These are phyloP conservation scores for Sebastes flavidus DNA, from an alignment of 2,797 vertebrate genomes.

Conservation along the genomic window DNA sequence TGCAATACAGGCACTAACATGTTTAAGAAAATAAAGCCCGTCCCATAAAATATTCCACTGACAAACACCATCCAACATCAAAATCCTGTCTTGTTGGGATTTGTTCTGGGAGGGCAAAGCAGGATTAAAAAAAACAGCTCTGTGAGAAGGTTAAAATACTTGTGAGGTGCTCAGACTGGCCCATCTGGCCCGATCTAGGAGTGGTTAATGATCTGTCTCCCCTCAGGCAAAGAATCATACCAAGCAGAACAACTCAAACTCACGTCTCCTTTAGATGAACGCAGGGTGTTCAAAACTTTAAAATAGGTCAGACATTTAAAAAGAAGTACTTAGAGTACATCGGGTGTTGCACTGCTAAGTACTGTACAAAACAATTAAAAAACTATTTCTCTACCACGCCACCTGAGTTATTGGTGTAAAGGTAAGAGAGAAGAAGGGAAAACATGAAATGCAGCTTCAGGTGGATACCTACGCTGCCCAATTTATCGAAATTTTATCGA, in stretches of 20 bases:
- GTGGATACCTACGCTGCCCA: not conserved
- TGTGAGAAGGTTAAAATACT: not conserved
- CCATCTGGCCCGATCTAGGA: not conserved
- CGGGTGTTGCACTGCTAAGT: not conserved
- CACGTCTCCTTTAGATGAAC: not conserved
- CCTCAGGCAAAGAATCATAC: not conserved
- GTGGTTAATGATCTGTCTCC: not conserved
- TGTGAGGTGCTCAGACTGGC: conserved; percentile 19
- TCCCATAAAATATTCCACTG: conserved; percentile 22
- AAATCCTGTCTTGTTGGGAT: conserved; percentile 17
- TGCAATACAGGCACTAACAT: conserved; percentile 32
- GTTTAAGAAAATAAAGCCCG: conserved; percentile 22
- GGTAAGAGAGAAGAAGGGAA: not conserved
- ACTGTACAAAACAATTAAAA: not conserved
- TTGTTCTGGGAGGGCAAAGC: not conserved
- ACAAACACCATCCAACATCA: not conserved
- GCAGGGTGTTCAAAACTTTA: not conserved
- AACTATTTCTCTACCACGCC: not conserved
- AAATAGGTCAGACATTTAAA: not conserved
- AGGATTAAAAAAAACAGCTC: not conserved
- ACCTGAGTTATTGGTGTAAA: conserved; percentile 28
- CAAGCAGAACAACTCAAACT: not conserved
- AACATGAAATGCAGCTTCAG: not conserved
- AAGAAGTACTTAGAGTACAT: no score
- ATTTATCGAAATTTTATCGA: no score